Conservation (phyloP, 2,888 invertebrate species). For the Hololepta plana region DNA sequence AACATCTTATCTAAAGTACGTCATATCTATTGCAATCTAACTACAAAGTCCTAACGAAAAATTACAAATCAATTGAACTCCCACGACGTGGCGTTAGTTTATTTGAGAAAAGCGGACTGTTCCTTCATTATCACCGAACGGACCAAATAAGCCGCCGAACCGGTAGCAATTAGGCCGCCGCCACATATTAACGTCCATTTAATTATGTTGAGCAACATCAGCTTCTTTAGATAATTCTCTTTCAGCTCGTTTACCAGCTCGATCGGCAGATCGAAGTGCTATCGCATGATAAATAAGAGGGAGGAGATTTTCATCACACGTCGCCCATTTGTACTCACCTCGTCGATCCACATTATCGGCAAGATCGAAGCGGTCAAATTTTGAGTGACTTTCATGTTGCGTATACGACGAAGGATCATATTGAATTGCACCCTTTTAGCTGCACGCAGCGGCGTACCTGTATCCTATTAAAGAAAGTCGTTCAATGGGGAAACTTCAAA, state of each 20-base stretch:
- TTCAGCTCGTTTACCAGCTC: slow-evolving; percentile 9
- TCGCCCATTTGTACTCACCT: slow-evolving; percentile 7
- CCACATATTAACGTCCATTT: no score
- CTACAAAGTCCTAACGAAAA: no score
- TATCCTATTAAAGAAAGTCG: slow-evolving; percentile 16
- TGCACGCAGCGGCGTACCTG: slow-evolving; percentile 41
- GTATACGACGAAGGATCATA: slow-evolving; percentile 38
- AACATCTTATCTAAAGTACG: no score
- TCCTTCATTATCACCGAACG: no score
- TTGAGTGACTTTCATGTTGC: slow-evolving; percentile 3
- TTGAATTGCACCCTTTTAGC: slow-evolving; percentile 52
- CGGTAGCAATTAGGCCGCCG: no score
- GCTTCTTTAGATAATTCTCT: slow-evolving; percentile 20
- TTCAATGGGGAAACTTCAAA: slow-evolving; percentile 2
- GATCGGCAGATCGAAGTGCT: slow-evolving; percentile 8
- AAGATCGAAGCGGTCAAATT: slow-evolving; percentile 6
- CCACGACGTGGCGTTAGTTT: no score
- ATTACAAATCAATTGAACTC: no score
- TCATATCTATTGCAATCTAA: no score
- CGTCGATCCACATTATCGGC: slow-evolving; percentile 11
- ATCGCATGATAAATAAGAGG: slow-evolving; percentile 5
- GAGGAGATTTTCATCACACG: background rate
- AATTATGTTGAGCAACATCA: slow-evolving; percentile 31
- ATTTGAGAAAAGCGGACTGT: no score
- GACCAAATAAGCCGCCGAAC: no score